These are phyloP conservation scores for Dynastes tityus DNA, from an alignment of 2,888 invertebrate genomes.

Conservation along the genomic window DNA sequence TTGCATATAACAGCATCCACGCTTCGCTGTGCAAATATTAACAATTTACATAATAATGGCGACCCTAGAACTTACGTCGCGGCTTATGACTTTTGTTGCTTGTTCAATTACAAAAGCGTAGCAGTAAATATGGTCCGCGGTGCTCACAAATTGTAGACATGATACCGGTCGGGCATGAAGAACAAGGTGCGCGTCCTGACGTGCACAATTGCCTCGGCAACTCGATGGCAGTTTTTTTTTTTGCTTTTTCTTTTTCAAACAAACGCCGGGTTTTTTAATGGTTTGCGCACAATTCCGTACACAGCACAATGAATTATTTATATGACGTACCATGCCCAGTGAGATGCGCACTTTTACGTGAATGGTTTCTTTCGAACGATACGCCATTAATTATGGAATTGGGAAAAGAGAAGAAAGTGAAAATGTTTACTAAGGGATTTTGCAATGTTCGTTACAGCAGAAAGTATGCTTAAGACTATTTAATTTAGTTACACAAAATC, in stretches of 20 bases:
- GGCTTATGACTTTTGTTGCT: slow-evolving; percentile 43
- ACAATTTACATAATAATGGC: slow-evolving; percentile 43
- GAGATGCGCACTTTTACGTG: slow-evolving; percentile 1
- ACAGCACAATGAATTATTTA: slow-evolving; percentile 33
- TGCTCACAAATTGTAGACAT: slow-evolving; percentile 35
- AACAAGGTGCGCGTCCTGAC: slow-evolving; percentile 42
- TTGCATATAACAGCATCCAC: slow-evolving; percentile 40
- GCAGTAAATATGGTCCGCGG: slow-evolving; percentile 17
- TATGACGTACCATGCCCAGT: background rate
- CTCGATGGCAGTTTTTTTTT: background rate
- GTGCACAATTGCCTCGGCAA: background rate
- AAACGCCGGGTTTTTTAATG: slow-evolving; percentile 30
- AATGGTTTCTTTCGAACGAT: background rate
- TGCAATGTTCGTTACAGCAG: too few species aligned
- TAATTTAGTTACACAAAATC: too few species aligned
- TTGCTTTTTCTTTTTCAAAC: slow-evolving; percentile 21
- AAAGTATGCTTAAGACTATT: too few species aligned
- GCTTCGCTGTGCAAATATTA: slow-evolving; percentile 45
- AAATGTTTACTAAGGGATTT: background rate
- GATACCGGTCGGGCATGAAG: slow-evolving; percentile 24
- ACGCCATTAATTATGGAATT: slow-evolving; percentile 14
- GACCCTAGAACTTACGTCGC: slow-evolving; percentile 11
- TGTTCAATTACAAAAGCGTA: slow-evolving; percentile 36
- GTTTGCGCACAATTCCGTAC: slow-evolving; percentile 21
- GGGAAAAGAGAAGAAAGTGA: background rate